Evolutionary conservation across 2,113 vertebrate genomes (phyloP).

Genomic region (Garra rufa): DNA sequence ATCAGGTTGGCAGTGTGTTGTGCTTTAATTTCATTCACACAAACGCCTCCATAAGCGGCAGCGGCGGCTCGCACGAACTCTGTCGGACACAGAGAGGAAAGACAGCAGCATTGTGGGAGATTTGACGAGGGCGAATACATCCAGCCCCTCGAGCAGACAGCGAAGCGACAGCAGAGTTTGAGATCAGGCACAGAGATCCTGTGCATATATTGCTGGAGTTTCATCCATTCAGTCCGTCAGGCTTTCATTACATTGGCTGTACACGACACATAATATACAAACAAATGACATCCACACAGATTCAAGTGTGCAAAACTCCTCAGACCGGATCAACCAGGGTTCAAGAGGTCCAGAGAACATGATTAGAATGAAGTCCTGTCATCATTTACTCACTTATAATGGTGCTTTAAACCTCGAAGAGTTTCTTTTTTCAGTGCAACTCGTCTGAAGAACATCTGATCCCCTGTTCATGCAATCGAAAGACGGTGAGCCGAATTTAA

Average conservation of each 20-base stretch:
- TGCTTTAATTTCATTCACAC: slow-evolving; percentile 59
- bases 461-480: too few species aligned
- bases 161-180: slow-evolving; percentile 21
- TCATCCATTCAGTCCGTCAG: not conserved
- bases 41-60: slow-evolving; percentile 32
- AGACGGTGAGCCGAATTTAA: not conserved
- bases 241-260: slow-evolving; percentile 42
- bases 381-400: not conserved
- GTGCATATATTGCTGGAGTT: not conserved
- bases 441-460: not conserved
- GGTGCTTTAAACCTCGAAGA: not conserved
- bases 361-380: not conserved
- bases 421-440: not conserved
- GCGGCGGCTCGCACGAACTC: slow-evolving; percentile 14
- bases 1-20: slow-evolving; percentile 56
- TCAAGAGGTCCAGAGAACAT: not conserved
- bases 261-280: slow-evolving; percentile 56
- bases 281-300: slow-evolving; percentile 47
- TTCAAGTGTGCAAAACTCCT: slow-evolving; percentile 12
- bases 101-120: slow-evolving; percentile 1
- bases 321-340: not conserved
- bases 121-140: slow-evolving; percentile 11
- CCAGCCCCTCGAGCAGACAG: not conserved
- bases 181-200: not conserved
- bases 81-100: slow-evolving; percentile 4